Base-by-base conservation (phyloP, 1,140 invertebrate species). In the Drosophila simulans region DNA sequence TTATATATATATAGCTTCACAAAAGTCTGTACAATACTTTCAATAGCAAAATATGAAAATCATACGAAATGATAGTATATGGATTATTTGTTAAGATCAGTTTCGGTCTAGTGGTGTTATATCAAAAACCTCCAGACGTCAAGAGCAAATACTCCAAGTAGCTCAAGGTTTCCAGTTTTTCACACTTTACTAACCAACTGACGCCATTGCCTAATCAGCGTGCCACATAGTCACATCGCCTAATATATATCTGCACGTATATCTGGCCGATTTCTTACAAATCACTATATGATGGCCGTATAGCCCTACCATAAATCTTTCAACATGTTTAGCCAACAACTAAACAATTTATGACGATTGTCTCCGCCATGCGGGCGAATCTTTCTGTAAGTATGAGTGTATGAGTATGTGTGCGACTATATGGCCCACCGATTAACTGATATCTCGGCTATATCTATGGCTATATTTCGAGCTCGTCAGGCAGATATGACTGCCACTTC, bases 261-360 rank as follows among this genome's bases (percentile, higher is more conserved):
- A 76, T 60, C 59, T 70, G 64, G 79, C 83, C 83, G 80, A 88
- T 88, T 88, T 89, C 77, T 80, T 77, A 84, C 85, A 89, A 88
- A 88, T 88, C 84, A 88, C 72, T 89, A 83, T 86, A 86, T 88
- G 83, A 89, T 83, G 55, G 64, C 45, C 45, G 37, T 62, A 70
- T 60, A 79, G 56, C 66, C 48, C 56, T 77, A 7, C 57, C 35
- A 89, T 88, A 88, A 88, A 88, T 88, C 84, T 88, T 88, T 88
- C 84, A 88, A 88, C 84, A 88, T 88, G 84, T 89, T 83, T 88
- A 86, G 83, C 57, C 83, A 83, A 86, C 83, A 86, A 86, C 83
- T 88, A 83, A 88, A 88, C 84, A 86, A 86, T 86, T 86, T 86
- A 86, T 88, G 83, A 79, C 66, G 78, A 83, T 70, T 85, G 72